phyloP scores from a whole-genome alignment of 92 coral and sea anemone species.

The Ricordea florida region DNA sequence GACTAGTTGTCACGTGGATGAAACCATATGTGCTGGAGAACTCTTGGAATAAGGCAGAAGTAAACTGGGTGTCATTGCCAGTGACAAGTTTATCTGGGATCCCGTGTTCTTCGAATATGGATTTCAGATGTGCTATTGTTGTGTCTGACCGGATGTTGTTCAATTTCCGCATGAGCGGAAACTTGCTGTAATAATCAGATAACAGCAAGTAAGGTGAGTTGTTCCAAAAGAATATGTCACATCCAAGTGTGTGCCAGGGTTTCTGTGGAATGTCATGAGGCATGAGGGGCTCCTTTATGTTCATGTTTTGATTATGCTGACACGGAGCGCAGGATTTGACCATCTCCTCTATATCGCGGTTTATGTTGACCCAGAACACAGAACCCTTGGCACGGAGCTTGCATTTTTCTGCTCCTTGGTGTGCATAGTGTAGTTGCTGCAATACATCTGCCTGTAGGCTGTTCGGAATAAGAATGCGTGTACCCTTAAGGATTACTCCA shows the following conservation, averaged over 20 bases:
- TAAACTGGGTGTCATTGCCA: slow-evolving; percentile 66
- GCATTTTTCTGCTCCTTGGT: slow-evolving; percentile 77
- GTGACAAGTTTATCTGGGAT: slow-evolving; percentile 63
- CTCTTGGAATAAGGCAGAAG: slow-evolving; percentile 59
- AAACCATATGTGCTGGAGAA: slow-evolving; percentile 56
- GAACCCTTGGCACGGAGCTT: slow-evolving; percentile 76
- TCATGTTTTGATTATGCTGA: slow-evolving; percentile 59
- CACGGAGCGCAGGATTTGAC: slow-evolving; percentile 67
- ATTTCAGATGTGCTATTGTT: slow-evolving; percentile 53
- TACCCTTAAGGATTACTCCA: slow-evolving; percentile 62
- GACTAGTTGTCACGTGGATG: slow-evolving; percentile 41
- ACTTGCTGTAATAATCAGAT: slow-evolving; percentile 67
- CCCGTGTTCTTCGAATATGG: slow-evolving; percentile 69
- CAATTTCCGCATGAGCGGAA: slow-evolving; percentile 53
- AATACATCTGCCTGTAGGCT: slow-evolving; percentile 50
- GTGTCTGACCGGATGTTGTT: slow-evolving; percentile 45
- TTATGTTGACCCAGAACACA: slow-evolving; percentile 69
- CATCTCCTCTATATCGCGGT: slow-evolving; percentile 64
- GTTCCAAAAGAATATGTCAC: slow-evolving; percentile 70
- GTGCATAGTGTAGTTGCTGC: slow-evolving; percentile 72
- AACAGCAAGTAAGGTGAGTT: slow-evolving; percentile 43
- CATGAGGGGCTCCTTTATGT: slow-evolving; percentile 59
- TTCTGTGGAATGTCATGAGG: slow-evolving; percentile 65
- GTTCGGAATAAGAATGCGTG: slow-evolving; percentile 56
- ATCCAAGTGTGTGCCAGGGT: slow-evolving; percentile 73